These are phyloP conservation scores for Pipistrellus nathusii DNA, from an alignment of 2,797 vertebrate genomes.

Conservation along the genomic window DNA sequence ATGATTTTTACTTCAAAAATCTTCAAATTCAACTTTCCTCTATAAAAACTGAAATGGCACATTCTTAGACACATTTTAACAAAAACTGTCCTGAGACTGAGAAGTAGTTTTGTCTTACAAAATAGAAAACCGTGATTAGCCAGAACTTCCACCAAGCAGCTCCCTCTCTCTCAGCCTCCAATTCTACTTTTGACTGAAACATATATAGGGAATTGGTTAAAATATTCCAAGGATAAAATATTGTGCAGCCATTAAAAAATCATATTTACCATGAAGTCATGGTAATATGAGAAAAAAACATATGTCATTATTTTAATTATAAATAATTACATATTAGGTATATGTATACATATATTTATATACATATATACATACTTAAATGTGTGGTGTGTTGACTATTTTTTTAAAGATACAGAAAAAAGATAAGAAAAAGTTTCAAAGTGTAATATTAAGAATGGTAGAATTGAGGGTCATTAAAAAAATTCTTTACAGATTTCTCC, in stretches of 20 bases:
- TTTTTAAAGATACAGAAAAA: constrained; percentile 45
- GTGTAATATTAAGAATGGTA: constrained; percentile 1
- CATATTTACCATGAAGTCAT: background rate
- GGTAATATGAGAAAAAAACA: background rate
- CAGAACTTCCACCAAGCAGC: background rate
- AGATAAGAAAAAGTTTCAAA: background rate
- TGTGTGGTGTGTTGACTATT: background rate
- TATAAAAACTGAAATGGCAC: constrained; percentile 20
- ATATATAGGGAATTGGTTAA: background rate
- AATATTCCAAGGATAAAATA: background rate
- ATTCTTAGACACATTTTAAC: constrained; percentile 33
- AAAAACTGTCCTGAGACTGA: background rate
- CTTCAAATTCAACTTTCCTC: background rate
- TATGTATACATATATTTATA: background rate
- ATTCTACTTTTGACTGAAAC: background rate
- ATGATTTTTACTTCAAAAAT: constrained; percentile 46
- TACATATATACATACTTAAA: background rate
- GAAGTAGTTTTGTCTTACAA: constrained; percentile 21
- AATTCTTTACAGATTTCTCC: constrained; percentile 33
- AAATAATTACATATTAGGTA: background rate
- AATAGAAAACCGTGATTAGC: background rate
- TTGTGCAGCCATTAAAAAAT: background rate
- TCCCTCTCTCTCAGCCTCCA: no score
- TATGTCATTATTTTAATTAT: constrained; percentile 26
- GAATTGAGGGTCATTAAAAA: background rate